A percentile compares a stretch with the other conserved stretches of the same genome.
These are phyloP conservation scores for Phoeniculus purpureus DNA, from an alignment of 2,797 vertebrate genomes.

Conservation along the genomic window DNA sequence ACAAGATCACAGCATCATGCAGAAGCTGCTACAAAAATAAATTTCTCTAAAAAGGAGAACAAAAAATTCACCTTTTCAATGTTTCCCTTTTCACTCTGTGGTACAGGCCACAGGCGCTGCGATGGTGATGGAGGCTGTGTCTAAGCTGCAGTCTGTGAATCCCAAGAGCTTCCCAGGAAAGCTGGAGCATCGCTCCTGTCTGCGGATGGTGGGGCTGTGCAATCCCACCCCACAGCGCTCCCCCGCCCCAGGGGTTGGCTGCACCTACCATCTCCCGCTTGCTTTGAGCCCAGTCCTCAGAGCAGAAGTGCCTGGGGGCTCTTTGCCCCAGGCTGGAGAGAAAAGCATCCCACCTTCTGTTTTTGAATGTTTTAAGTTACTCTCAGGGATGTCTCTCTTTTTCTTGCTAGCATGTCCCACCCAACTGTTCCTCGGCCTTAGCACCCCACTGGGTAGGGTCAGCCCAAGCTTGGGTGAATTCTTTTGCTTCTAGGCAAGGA, in stretches of 20 bases:
- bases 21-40: conserved; percentile 71
- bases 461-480: not conserved
- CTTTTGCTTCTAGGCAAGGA: conserved; percentile 3
- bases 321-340: conserved; percentile 2
- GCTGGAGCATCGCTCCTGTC: not conserved
- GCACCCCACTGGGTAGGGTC: not conserved
- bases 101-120: not conserved
- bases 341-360: not conserved
- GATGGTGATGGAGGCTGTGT: not conserved
- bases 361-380: not conserved
- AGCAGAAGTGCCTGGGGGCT: not conserved
- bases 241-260: not conserved
- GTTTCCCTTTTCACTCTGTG: not conserved
- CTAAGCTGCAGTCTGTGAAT: conserved; percentile 7
- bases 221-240: not conserved
- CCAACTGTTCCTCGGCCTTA: rapidly evolving
- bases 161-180: conserved; percentile 14
- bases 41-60: conserved; percentile 30
- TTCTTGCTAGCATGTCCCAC: not conserved
- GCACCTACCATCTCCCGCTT: not conserved
- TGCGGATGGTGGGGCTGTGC: not conserved
- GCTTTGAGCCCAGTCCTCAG: not conserved
- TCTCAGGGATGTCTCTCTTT: not conserved
- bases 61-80: not conserved
- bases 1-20: conserved; percentile 71